Conservation (phyloP, 2,113 vertebrate genomes). For the Ariopsis seemanni region DNA sequence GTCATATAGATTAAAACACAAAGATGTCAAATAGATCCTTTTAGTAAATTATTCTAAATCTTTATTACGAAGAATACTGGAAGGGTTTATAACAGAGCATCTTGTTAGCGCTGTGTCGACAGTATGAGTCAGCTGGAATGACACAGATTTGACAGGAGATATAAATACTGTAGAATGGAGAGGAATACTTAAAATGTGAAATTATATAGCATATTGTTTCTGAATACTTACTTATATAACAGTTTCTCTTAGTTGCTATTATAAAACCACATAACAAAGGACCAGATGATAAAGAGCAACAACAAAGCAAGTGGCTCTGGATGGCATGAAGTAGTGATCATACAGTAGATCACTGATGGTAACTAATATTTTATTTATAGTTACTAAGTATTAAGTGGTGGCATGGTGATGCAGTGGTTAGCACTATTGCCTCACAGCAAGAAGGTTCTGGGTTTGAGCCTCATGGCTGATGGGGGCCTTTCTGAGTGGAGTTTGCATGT, state of each 20-base stretch:
- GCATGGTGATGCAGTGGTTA: too few relatives aligned
- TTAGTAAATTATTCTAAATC: background rate
- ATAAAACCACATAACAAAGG: constrained; percentile 3
- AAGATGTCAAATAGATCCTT: background rate
- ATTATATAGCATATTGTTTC: background rate
- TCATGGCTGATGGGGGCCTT: too few relatives aligned
- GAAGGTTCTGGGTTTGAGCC: too few relatives aligned
- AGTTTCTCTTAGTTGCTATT: background rate
- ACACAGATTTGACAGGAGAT: background rate
- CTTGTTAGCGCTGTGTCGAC: background rate
- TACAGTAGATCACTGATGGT: too few relatives aligned
- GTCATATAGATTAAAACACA: background rate
- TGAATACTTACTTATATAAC: background rate
- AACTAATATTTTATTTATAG: too few relatives aligned
- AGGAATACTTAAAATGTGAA: background rate
- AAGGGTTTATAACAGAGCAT: background rate
- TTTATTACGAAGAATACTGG: background rate
- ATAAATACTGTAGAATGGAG: background rate
- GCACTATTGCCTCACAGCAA: too few relatives aligned
- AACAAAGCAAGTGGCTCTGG: background rate
- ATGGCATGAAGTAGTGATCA: too few relatives aligned
- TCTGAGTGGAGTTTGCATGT: too few relatives aligned
- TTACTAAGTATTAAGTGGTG: too few relatives aligned
- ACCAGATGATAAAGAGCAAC: background rate
- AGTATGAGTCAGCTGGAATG: constrained; percentile 4